Percentiles rank a stretch among this genome's conserved stretches.
Evolutionary conservation across 35 echinoderm and acorn worm species (phyloP).

Genomic region (Patiria miniata): DNA sequence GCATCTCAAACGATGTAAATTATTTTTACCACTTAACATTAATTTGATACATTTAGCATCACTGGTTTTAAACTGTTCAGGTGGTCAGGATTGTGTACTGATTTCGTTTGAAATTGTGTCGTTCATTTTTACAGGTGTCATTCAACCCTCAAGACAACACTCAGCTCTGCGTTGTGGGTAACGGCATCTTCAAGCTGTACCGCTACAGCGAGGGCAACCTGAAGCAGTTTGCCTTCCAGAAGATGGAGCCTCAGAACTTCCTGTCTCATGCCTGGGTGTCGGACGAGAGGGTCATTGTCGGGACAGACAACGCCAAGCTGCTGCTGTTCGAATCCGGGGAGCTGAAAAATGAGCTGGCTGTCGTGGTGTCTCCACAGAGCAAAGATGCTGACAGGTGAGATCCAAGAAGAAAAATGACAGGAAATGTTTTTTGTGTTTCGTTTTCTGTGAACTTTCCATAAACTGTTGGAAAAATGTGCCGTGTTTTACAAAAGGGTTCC

Average conservation of each 20-base stretch:
- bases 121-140: constrained; percentile 59
- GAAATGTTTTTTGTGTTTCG: too few relatives aligned
- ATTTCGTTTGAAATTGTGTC: too few relatives aligned
- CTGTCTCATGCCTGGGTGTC: constrained; percentile 96
- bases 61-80: too few relatives aligned
- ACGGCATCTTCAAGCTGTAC: constrained; percentile 97
- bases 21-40: too few relatives aligned
- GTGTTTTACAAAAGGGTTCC: too few relatives aligned
- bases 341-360: constrained; percentile 84
- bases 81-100: too few relatives aligned
- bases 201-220: constrained; percentile 99
- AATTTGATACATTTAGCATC: too few relatives aligned
- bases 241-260: constrained; percentile 97
- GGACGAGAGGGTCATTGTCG: constrained; percentile 95
- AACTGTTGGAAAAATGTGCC: too few relatives aligned
- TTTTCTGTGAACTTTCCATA: too few relatives aligned
- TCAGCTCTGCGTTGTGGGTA: constrained; percentile 93
- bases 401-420: too few relatives aligned
- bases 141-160: constrained; percentile 99
- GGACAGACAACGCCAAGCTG: constrained; percentile 87
- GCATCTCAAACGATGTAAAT: too few relatives aligned
- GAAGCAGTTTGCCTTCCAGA: constrained; percentile 99
- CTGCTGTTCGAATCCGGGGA: constrained; percentile 96
- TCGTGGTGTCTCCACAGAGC: constrained; percentile 44
- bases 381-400: constrained; percentile 78